Base-by-base conservation (phyloP, 2,888 invertebrate species). In the Cephonodes hylas region DNA sequence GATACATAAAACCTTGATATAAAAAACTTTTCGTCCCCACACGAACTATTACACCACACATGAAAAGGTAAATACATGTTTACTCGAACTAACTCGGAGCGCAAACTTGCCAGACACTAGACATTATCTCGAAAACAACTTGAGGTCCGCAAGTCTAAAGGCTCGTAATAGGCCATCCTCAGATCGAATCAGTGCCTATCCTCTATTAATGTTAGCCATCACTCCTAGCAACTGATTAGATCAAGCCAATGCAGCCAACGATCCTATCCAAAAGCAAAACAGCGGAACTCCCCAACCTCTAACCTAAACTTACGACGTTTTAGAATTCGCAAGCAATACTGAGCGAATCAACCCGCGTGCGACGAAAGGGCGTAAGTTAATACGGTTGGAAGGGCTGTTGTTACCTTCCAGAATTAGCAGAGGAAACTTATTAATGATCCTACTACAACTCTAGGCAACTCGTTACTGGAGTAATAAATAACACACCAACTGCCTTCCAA, bases 401-500 rank as follows among this genome's bases (percentile, higher is more conserved):
- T 65, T 71, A 75, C 81, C 71, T 83, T 84, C 74, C 75, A 69
- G 66, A 69, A 74, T 68, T 71, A 63, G 66, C 63, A 48, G 63
- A 48, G 63, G 69, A 68, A 80, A 83, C 83, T 86, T 86, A 88
- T 88, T 87, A 88, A 87, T 85, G 86, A 83, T 80, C 82, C 73
- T 62, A 75, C 76, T 79, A 79, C 81, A 83, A 85, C 80, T 83
- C 75, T 77, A 72, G 80, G 76, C 78, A 83, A 86, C 85, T 88
- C 81, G 83, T 87, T 87, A 85, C 80, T 73, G 71, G 66, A 63
- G 80, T 81, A 80, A 86, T 88, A 86, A 86, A 88, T 86, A 86
- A 84, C 77, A 77, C 76, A 75, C 66, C 71, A 77, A 80, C 79
- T 78, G 79, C 75, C 73, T 76, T 73, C 68, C 66, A 70, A 75